Percentiles rank a stretch among this genome's conserved stretches.
Evolutionary conservation across 2,797 vertebrate species (phyloP).

Genomic region (Hypotaenidia okinawae): DNA sequence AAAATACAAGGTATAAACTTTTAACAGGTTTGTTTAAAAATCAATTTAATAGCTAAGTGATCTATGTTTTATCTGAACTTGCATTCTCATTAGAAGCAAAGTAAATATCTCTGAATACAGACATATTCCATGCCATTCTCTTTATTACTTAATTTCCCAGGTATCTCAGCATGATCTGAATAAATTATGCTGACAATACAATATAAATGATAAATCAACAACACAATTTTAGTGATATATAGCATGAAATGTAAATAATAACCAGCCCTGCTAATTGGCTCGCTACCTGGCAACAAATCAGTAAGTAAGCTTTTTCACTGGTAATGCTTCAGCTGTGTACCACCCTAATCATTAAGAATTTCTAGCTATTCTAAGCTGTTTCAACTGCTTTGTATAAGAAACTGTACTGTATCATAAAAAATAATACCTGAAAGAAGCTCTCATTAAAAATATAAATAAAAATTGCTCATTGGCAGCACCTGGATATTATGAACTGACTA

Average conservation of each 20-base stretch:
- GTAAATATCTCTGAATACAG: conserved; percentile 73
- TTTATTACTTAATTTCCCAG: conserved; percentile 85
- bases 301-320: conserved; percentile 70
- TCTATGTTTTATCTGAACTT: conserved; percentile 78
- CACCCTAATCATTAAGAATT: conserved; percentile 79
- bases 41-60: conserved; percentile 74
- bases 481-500: not conserved
- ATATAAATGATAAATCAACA: conserved; percentile 90
- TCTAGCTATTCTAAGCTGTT: conserved; percentile 70
- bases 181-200: conserved; percentile 87
- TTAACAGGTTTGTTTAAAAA: conserved; percentile 67
- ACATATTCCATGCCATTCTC: conserved; percentile 74
- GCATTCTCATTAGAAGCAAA: conserved; percentile 77
- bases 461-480: not conserved
- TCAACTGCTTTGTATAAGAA: conserved; percentile 48
- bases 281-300: conserved; percentile 86
- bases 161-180: conserved; percentile 86
- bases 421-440: not conserved
- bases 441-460: not conserved
- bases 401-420: conserved; percentile 5
- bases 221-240: conserved; percentile 90
- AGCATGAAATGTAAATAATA: conserved; percentile 93
- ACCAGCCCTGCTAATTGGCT: conserved; percentile 90
- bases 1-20: conserved; percentile 63
- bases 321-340: conserved; percentile 60